Percentiles rank a stretch among this genome's conserved stretches.
phyloP scores from a whole-genome alignment of 1,140 invertebrate genomes.

The Magallana gigas region DNA sequence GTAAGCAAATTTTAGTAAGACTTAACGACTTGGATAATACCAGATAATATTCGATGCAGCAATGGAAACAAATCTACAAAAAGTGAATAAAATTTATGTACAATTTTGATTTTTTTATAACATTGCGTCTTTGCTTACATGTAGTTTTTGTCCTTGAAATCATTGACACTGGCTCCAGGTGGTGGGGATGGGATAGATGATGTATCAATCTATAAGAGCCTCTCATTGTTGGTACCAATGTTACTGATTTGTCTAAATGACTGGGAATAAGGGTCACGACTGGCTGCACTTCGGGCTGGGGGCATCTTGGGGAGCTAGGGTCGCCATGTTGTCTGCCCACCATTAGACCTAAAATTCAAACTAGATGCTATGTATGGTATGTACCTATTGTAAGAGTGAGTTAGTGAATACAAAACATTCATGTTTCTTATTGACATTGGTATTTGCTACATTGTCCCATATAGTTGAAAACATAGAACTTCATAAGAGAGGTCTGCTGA shows the following conservation, averaged over 20 bases:
- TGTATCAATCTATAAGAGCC: background rate
- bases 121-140: too few species aligned
- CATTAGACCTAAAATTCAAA: background rate
- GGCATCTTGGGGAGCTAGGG: background rate
- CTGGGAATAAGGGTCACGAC: background rate
- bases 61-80: too few species aligned
- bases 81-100: too few species aligned
- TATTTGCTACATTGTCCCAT: background rate
- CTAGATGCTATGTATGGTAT: background rate
- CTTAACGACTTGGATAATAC: too few species aligned
- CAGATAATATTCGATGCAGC: too few species aligned
- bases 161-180: background rate
- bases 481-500: background rate
- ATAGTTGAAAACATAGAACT: background rate
- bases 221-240: background rate
- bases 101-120: too few species aligned
- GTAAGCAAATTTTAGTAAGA: too few species aligned
- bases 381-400: background rate
- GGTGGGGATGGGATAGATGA: background rate
- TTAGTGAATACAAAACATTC: background rate
- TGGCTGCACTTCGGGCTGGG: background rate
- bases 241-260: background rate
- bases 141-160: background rate
- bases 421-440: background rate
- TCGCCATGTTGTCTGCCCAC: background rate